Evolutionary conservation across 1,140 invertebrate species (phyloP), one percentile per base, ranked within the genome.

Genomic region (Dendrolimus punctatus): DNA sequence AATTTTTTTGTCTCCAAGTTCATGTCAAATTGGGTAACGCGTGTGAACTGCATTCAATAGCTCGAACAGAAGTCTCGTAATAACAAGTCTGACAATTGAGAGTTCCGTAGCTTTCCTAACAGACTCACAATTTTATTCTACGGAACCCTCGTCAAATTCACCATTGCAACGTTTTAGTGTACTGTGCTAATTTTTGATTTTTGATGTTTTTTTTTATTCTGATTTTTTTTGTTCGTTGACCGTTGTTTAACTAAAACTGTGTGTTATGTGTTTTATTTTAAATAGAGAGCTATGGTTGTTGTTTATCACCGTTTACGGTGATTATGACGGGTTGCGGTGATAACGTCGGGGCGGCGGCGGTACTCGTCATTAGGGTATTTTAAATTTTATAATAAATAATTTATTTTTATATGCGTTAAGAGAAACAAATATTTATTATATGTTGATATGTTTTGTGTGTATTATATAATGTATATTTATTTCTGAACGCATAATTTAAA

Each of bases 191-290:
- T 86, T 84, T 65, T 67, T 69, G 7, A 39, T 51, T 51, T 38
- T 45, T 51, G 44, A 45, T 45, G 23, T 39, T 51, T 45, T 44
- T 45, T 54, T 37, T 55, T 55, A 60, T 79, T 81, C 80, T 85
- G 82, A 83, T 79, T 75, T 73, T 80, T 81, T 84, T 81, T 86
- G 78, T 85, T 83, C 75, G 76, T 82, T 86, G 79, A 83, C 73
- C 73, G 72, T 77, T 82, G 53, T 62, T 57, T 55, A 72, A 84
- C 82, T 83, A 79, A 81, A 84, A 75, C 72, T 86, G 78, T 86
- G 80, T 86, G 82, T 84, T 77, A 69, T 83, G 73, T 85, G 79
- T 86, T 75, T 66, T 73, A 77, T 82, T 23, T 23, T 23, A 23
- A 23, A 86, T 75, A 80, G 66, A 78, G 82, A 79, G 82, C 37